These are phyloP conservation scores for Bos javanicus DNA, from an alignment of 2,113 vertebrate species.

Conservation along the genomic window DNA sequence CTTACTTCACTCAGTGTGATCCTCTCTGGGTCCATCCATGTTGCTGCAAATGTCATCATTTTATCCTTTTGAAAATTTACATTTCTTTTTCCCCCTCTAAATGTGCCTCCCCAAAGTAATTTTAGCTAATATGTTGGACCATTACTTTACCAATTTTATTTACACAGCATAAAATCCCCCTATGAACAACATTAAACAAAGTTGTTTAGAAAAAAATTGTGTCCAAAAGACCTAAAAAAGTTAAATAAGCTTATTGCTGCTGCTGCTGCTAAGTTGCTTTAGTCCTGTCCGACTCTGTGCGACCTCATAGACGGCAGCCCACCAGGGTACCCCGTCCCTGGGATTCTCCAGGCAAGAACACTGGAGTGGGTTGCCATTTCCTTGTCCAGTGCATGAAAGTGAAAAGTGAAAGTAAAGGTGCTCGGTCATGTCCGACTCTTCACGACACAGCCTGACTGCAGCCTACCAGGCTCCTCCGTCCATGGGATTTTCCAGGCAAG, in stretches of 20 bases:
- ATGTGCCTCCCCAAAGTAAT: neutral
- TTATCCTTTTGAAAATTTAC: neutral
- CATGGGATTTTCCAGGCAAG: neutral
- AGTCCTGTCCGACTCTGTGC: rapidly evolving
- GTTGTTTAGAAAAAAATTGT: neutral
- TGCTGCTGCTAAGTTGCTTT: neutral
- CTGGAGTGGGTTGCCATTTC: too few relatives aligned
- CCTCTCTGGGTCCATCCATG: neutral
- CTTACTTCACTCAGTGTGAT: neutral
- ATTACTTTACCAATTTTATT: neutral
- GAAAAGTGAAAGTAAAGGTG: too few relatives aligned
- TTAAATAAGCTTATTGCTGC: neutral
- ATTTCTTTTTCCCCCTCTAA: neutral
- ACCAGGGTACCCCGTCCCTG: rapidly evolving
- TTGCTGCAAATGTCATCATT: neutral
- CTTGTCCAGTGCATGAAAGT: too few relatives aligned
- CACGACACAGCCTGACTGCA: too few relatives aligned
- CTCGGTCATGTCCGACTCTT: neutral
- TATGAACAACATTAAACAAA: neutral
- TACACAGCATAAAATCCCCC: neutral
- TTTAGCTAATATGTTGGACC: neutral
- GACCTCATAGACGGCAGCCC: neutral
- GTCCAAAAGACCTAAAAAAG: neutral
- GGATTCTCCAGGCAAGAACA: neutral
- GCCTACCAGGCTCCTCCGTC: too few relatives aligned